A percentile compares a stretch with the other conserved stretches of the same genome.
These are phyloP conservation scores for Lithophane leautieri DNA, from an alignment of 2,888 invertebrate genomes.

Conservation along the genomic window DNA sequence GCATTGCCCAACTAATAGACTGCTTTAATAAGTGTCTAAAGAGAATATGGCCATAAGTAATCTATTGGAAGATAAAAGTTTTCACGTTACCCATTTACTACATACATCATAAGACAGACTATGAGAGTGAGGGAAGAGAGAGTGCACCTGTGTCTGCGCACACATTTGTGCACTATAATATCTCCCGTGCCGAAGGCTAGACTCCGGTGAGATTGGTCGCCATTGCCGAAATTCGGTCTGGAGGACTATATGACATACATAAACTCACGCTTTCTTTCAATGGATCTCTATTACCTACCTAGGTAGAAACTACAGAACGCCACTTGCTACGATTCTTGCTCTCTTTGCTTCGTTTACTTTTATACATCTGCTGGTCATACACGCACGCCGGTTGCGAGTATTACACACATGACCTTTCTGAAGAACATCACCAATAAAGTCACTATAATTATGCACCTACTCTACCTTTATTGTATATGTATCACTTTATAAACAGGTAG, in stretches of 20 bases:
- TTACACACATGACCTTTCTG: too few species aligned
- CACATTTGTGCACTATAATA: too few species aligned
- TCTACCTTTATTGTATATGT: not conserved
- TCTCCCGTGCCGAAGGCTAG: too few species aligned
- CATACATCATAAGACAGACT: too few species aligned
- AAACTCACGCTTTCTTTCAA: not conserved
- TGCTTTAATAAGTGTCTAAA: not conserved
- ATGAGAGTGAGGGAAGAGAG: too few species aligned
- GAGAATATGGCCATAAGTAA: not conserved
- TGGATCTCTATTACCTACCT: too few species aligned
- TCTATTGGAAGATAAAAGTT: not conserved
- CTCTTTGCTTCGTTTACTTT: not conserved
- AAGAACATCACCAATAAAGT: not conserved
- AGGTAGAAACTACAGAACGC: not conserved
- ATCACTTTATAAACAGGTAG: not conserved
- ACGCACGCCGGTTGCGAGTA: not conserved
- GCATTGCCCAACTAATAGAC: not conserved
- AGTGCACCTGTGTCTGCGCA: too few species aligned
- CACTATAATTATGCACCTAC: too few species aligned
- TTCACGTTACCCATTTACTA: too few species aligned
- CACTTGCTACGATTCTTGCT: not conserved
- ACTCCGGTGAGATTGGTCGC: too few species aligned
- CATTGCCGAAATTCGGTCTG: too few species aligned
- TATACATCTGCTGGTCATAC: not conserved
- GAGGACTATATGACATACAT: too few species aligned